Conservation (phyloP, 2,113 vertebrate genomes). For the Alligator sinensis region DNA sequence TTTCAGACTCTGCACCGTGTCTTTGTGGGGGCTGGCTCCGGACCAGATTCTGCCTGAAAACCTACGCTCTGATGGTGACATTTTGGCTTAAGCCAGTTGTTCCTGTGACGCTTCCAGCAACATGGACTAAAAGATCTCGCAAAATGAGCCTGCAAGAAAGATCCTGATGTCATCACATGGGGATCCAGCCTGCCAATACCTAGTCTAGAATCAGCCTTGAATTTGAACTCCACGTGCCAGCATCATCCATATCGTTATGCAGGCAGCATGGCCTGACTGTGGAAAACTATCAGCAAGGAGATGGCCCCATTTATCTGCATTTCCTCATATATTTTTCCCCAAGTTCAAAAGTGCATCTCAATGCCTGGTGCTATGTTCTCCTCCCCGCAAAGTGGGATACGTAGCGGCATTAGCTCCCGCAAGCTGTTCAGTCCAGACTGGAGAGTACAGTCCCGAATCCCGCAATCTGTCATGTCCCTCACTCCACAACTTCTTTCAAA, state of each 20-base stretch:
- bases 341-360: background rate
- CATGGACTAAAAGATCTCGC: background rate
- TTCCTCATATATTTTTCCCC: background rate
- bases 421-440: background rate
- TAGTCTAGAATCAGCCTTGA: background rate
- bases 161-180: background rate
- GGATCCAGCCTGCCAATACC: background rate
- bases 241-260: background rate
- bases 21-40: background rate
- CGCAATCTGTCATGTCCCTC: background rate
- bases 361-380: background rate
- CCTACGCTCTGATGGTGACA: background rate
- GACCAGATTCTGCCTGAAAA: background rate
- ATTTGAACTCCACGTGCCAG: background rate
- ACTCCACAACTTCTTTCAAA: background rate
- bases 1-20: no score
- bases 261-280: background rate
- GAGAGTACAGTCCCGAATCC: background rate
- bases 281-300: background rate
- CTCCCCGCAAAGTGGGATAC: background rate
- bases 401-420: background rate
- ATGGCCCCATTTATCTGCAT: rapidly evolving
- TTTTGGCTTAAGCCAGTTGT: no score
- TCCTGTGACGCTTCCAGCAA: background rate
- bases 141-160: background rate